A percentile compares a stretch with the other conserved stretches of the same genome.
Conservation (phyloP, 2,797 vertebrate species). For the Pseudotriccus pelzelni region DNA sequence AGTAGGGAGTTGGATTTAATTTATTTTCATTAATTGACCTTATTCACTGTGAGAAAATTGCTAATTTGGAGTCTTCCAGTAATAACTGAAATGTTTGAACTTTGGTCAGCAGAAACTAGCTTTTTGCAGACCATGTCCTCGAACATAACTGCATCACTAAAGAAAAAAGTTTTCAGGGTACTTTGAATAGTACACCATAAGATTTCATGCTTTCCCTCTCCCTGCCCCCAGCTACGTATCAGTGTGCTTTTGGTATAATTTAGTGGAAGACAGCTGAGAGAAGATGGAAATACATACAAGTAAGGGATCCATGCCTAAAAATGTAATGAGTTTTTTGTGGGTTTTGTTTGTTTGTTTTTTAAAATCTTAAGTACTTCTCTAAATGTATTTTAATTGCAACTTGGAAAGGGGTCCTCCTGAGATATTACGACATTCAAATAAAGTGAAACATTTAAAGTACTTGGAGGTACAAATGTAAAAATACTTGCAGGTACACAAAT, state of each 20-base stretch:
- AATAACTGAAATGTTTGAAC: slow-evolving; percentile 4
- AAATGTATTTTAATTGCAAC: background rate
- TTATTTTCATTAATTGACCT: slow-evolving; percentile 35
- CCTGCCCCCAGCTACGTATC: background rate
- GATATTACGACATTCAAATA: background rate
- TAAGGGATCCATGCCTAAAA: background rate
- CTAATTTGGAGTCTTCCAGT: background rate
- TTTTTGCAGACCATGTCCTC: background rate
- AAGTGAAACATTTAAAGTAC: background rate
- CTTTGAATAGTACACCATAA: background rate
- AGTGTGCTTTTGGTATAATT: background rate
- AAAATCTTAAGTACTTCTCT: background rate
- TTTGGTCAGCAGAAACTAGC: background rate
- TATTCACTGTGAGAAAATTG: background rate
- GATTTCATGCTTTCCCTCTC: accelerated
- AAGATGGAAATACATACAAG: background rate
- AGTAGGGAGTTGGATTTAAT: slow-evolving; percentile 15
- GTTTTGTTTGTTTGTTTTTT: background rate
- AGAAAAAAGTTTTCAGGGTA: background rate
- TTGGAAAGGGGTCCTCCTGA: background rate
- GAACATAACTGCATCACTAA: no score
- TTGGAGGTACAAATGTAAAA: background rate
- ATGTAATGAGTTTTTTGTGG: background rate
- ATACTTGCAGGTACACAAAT: background rate
- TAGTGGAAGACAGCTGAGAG: background rate